Evolutionary conservation across 2,113 vertebrate species (phyloP).

Genomic region (Pogonocichla stellata): DNA sequence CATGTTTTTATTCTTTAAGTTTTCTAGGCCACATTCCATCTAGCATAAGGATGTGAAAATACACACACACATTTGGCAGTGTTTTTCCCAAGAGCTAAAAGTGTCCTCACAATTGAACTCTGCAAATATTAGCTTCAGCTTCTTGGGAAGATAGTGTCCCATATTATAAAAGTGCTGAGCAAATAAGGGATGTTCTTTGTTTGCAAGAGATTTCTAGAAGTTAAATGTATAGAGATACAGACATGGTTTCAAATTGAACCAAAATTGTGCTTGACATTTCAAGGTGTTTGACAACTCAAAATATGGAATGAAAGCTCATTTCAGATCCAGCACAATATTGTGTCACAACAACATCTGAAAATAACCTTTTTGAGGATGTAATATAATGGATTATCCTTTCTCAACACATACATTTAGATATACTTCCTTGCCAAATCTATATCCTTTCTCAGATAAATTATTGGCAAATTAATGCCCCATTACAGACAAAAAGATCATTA

Average conservation of each 20-base stretch:
- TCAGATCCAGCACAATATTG: background rate
- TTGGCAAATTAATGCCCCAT: background rate
- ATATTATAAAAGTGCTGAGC: conserved; percentile 21
- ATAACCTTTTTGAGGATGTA: background rate
- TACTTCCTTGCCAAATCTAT: background rate
- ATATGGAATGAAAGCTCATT: background rate
- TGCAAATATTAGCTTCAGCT: conserved; percentile 55
- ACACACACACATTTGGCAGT: background rate
- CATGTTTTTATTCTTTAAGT: background rate
- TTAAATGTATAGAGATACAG: conserved; percentile 18
- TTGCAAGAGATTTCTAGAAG: conserved; percentile 29
- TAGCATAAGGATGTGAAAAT: background rate
- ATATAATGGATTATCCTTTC: background rate
- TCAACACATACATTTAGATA: background rate
- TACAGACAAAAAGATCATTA: background rate
- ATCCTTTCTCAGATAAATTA: background rate
- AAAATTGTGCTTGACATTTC: conserved; percentile 1
- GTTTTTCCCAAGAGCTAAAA: conserved; percentile 8
- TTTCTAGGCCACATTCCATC: background rate
- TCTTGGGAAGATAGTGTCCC: conserved; percentile 15
- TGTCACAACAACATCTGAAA: background rate
- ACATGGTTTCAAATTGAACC: background rate
- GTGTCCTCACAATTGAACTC: background rate
- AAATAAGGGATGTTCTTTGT: conserved; percentile 28
- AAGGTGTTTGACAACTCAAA: background rate